Evolutionary conservation across 2,888 invertebrate species (phyloP).

Genomic region (Hypercompe scribonia): DNA sequence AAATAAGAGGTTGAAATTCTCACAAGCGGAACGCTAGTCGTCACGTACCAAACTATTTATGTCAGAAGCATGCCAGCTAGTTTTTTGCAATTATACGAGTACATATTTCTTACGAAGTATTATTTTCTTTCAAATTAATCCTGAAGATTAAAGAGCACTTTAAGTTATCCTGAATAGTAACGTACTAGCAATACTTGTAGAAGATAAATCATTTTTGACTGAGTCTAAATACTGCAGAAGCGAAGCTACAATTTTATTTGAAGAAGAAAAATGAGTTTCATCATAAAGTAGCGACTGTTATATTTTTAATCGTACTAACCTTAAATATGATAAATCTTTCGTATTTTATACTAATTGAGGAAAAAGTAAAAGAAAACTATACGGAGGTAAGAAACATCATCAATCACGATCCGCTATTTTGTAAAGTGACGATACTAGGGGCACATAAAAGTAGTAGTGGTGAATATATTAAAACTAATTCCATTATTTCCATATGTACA

Average conservation of each 20-base stretch:
- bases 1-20: neutral
- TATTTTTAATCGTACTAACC: neutral
- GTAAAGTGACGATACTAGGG: constrained; percentile 6
- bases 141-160: neutral
- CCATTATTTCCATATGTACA: constrained; percentile 32
- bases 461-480: constrained; percentile 30
- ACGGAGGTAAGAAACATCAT: constrained; percentile 32
- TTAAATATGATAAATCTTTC: neutral
- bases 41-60: too few species aligned
- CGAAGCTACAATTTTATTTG: neutral
- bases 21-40: too few species aligned
- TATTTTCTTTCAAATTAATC: too few species aligned
- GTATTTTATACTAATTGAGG: constrained; percentile 17
- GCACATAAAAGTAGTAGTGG: constrained; percentile 2
- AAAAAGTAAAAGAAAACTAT: constrained; percentile 34
- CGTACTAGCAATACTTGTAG: neutral
- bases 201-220: neutral
- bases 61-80: too few species aligned
- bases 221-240: neutral
- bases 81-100: too few species aligned
- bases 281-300: neutral
- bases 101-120: too few species aligned
- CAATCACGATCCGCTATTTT: constrained; percentile 35
- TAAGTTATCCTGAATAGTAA: neutral
- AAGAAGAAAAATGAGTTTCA: neutral